A percentile compares a stretch with the other conserved stretches of the same genome.
These are phyloP conservation scores for Pinctada fucata DNA, from an alignment of 2,888 invertebrate genomes.

Conservation along the genomic window DNA sequence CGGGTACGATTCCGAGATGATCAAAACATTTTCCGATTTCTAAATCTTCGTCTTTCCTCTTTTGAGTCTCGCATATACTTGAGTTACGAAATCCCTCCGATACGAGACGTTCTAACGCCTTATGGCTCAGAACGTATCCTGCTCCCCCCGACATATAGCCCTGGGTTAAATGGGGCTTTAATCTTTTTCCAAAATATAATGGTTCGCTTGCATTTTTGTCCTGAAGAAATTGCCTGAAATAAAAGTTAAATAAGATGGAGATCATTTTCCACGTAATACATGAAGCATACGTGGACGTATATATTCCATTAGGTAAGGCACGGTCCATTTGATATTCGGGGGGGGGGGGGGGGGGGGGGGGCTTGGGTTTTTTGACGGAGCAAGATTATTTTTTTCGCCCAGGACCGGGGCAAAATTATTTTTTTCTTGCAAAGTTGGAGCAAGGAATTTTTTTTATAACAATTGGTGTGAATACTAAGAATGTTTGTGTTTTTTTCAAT, in stretches of 20 bases:
- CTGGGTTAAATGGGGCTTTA: slow-evolving; percentile 69
- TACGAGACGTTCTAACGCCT: slow-evolving; percentile 86
- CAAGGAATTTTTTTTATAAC: too few species aligned
- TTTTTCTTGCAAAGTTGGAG: too few species aligned
- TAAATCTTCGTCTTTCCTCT: slow-evolving; percentile 91
- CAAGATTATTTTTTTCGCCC: too few species aligned
- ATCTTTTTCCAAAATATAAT: slow-evolving; percentile 84
- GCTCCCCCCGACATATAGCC: slow-evolving; percentile 79
- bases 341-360: too few species aligned
- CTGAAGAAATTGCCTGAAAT: slow-evolving; percentile 87
- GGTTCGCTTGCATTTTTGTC: slow-evolving; percentile 86
- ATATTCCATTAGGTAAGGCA: too few species aligned
- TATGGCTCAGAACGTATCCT: slow-evolving; percentile 90
- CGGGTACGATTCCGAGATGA: slow-evolving; percentile 88
- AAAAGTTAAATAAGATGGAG: background rate
- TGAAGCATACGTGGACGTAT: too few species aligned
- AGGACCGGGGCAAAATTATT: too few species aligned
- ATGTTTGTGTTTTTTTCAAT: too few species aligned
- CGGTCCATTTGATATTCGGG: too few species aligned
- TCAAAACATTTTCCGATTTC: slow-evolving; percentile 95
- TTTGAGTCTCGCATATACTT: slow-evolving; percentile 82
- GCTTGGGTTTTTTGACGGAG: too few species aligned
- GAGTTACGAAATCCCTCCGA: slow-evolving; percentile 83
- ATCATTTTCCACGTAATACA: too few species aligned
- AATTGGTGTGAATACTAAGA: too few species aligned